These are phyloP conservation scores for Brienomyrus longianalis DNA, from an alignment of 2,113 vertebrate species.

Conservation along the genomic window DNA sequence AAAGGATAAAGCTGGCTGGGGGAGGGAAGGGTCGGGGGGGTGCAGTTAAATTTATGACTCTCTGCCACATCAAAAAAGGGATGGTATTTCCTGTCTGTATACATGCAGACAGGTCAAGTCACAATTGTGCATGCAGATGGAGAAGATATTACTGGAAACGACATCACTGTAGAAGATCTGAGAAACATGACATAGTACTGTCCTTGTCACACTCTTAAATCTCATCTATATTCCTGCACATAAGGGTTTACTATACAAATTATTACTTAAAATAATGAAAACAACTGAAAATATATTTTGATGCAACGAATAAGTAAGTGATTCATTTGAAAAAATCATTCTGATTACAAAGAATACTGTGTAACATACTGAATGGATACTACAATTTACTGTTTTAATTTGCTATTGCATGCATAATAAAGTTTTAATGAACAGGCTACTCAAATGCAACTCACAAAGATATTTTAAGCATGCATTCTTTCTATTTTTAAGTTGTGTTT, in stretches of 20 bases:
- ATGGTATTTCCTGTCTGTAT: slow-evolving; percentile 23
- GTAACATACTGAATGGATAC: neutral
- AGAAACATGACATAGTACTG: neutral
- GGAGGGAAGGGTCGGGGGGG: neutral
- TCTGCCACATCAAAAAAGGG: slow-evolving; percentile 21
- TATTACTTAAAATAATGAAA: neutral
- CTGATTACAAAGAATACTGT: neutral
- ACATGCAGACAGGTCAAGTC: slow-evolving; percentile 17
- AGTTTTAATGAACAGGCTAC: too few species aligned
- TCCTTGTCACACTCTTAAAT: neutral
- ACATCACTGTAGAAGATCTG: neutral
- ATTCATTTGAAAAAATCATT: too few species aligned
- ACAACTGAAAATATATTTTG: neutral
- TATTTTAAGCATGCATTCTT: too few species aligned
- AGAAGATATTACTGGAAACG: slow-evolving; percentile 1
- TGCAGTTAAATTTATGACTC: slow-evolving; percentile 19
- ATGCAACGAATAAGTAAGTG: neutral
- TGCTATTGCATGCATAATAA: too few species aligned
- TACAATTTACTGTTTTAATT: neutral
- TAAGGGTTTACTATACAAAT: neutral
- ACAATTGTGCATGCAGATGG: slow-evolving; percentile 15
- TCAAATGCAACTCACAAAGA: too few species aligned
- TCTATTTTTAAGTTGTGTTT: too few species aligned
- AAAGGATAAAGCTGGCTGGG: neutral
- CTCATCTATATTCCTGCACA: neutral